Evolutionary conservation across 2,888 invertebrate species (phyloP).

Genomic region (Ceriagrion tenellum): DNA sequence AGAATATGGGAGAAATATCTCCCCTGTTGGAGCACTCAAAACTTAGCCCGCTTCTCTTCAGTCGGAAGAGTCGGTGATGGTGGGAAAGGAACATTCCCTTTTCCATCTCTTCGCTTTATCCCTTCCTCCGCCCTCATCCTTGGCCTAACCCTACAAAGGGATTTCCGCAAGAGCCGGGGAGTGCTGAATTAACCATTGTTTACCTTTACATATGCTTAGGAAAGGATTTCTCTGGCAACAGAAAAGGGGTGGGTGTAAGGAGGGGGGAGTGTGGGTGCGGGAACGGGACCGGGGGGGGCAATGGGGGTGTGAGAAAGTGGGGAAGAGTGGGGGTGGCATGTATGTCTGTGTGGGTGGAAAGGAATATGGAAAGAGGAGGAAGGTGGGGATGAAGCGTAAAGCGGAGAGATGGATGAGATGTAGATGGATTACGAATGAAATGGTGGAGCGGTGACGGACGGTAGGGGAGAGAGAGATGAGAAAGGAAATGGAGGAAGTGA

Average conservation of each 20-base stretch:
- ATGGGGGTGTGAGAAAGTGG: too few relatives aligned
- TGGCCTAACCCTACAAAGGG: constrained; percentile 12
- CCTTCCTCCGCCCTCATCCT: not conserved
- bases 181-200: constrained; percentile 56
- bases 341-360: too few relatives aligned
- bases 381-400: not conserved
- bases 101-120: not conserved
- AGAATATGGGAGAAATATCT: not conserved
- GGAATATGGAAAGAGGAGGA: not conserved
- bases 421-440: not conserved
- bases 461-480: not conserved
- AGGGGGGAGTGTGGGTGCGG: not conserved
- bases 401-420: not conserved
- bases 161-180: constrained; percentile 35
- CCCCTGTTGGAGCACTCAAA: not conserved
- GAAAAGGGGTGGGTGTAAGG: not conserved
- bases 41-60: not conserved
- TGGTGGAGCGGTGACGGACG: not conserved
- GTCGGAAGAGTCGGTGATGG: not conserved
- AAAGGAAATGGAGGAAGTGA: not conserved
- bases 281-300: too few relatives aligned
- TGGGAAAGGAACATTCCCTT: not conserved
- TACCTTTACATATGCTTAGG: constrained; percentile 52
- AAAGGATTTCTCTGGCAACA: constrained; percentile 1
- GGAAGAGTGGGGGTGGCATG: too few relatives aligned